These are phyloP conservation scores for Chrysolophus pictus DNA, from an alignment of 2,797 vertebrate genomes.

Conservation along the genomic window DNA sequence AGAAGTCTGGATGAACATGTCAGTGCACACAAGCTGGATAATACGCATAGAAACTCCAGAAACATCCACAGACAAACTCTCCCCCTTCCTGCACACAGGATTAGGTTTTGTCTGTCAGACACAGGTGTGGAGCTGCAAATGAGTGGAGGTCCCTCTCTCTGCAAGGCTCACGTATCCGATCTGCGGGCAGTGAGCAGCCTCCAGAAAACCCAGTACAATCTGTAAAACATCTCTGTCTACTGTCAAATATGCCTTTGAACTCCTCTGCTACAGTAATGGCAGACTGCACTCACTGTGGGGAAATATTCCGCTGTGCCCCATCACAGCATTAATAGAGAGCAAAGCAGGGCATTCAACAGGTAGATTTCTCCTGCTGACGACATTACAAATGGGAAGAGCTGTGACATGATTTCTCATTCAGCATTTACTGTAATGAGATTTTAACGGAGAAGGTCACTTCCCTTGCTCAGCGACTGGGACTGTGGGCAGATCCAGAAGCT, in stretches of 20 bases:
- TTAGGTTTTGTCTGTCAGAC: not conserved
- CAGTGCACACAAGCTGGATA: not conserved
- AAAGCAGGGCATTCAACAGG: not conserved
- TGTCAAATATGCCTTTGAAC: not conserved
- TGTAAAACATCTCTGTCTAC: not conserved
- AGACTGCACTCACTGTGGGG: not conserved
- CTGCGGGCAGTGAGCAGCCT: not conserved
- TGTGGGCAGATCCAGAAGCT: not conserved
- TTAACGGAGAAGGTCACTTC: not conserved
- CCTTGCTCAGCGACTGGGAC: accelerated
- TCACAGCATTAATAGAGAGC: not conserved
- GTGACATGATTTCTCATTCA: constrained; percentile 11
- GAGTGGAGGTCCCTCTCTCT: not conserved
- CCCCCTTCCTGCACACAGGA: not conserved
- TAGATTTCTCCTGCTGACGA: not conserved
- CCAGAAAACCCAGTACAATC: not conserved
- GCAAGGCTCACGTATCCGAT: not conserved
- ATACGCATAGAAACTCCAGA: not conserved
- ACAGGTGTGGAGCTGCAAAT: not conserved
- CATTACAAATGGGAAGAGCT: constrained; percentile 1
- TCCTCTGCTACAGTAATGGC: accelerated
- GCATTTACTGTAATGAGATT: not conserved
- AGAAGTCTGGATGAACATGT: not conserved
- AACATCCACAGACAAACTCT: not conserved
- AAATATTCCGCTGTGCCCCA: not conserved